Evolutionary conservation across 2,113 vertebrate genomes (phyloP).

Genomic region (Eurypyga helias): DNA sequence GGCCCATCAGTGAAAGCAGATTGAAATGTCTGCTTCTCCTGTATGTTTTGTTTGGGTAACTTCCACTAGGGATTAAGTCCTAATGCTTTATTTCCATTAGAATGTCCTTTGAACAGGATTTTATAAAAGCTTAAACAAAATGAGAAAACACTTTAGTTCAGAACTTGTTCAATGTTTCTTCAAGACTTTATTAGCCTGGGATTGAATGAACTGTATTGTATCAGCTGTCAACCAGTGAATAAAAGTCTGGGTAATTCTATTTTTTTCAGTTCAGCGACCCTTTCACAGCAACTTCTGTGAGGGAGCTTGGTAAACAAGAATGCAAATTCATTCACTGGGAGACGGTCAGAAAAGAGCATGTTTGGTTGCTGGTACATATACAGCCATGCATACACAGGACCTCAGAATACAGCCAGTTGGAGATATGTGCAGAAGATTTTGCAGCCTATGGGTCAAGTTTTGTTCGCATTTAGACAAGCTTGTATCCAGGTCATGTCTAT

Average conservation of each 20-base stretch:
- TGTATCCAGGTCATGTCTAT: background rate
- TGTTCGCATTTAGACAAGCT: background rate
- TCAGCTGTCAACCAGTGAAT: constrained; percentile 14
- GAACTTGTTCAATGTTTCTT: constrained; percentile 27
- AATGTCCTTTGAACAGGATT: constrained; percentile 16
- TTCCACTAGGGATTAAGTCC: constrained; percentile 42
- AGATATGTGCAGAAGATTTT: background rate
- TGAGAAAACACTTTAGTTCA: constrained; percentile 2
- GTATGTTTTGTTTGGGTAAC: constrained; percentile 53
- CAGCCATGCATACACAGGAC: accelerated
- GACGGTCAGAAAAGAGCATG: background rate
- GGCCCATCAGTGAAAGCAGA: constrained; percentile 15
- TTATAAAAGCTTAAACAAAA: constrained; percentile 54
- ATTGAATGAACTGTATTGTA: constrained; percentile 8
- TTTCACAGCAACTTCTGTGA: background rate
- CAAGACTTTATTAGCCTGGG: background rate
- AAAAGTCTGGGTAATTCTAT: background rate
- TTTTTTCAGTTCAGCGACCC: background rate
- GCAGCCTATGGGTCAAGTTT: background rate
- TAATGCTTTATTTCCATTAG: constrained; percentile 58
- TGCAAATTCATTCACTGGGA: background rate
- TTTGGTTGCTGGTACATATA: background rate
- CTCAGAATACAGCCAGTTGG: background rate
- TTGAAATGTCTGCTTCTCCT: constrained; percentile 16
- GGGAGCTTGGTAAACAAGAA: background rate